Percentiles rank a stretch among this genome's conserved stretches.
Conservation (phyloP, 2,888 invertebrate genomes). For the Aleiodes leptofemur region DNA sequence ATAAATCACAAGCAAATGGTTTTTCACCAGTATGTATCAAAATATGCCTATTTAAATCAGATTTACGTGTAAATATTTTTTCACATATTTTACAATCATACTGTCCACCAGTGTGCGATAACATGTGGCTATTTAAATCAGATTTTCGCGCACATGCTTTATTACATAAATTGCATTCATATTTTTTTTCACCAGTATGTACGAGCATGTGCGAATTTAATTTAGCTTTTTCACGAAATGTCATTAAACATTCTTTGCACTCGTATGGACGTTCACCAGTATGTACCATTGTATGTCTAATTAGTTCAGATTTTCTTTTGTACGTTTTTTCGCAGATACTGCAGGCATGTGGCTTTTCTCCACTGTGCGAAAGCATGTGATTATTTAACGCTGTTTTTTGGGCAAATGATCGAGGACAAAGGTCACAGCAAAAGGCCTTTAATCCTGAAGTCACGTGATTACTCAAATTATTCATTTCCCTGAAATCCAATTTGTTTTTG, state of each 20-base stretch:
- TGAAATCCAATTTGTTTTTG: conserved; percentile 46
- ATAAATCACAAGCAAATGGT: conserved; percentile 68
- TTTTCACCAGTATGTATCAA: conserved; percentile 71
- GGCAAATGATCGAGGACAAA: conserved; percentile 68
- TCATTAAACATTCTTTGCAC: conserved; percentile 72
- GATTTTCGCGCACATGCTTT: conserved; percentile 72
- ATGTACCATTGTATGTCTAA: conserved; percentile 71
- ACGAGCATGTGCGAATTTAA: conserved; percentile 72
- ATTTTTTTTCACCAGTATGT: conserved; percentile 72
- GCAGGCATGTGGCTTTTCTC: conserved; percentile 71
- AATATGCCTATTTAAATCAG: conserved; percentile 70
- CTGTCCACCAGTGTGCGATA: conserved; percentile 71
- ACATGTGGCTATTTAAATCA: conserved; percentile 72
- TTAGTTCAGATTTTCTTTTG: conserved; percentile 70
- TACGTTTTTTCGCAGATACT: conserved; percentile 71
- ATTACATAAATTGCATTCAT: conserved; percentile 71
- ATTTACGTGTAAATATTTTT: conserved; percentile 72
- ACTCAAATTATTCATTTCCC: not conserved
- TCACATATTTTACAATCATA: conserved; percentile 72
- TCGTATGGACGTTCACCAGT: conserved; percentile 72
- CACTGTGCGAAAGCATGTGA: conserved; percentile 71
- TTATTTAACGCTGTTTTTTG: conserved; percentile 70
- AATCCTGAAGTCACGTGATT: conserved; percentile 49
- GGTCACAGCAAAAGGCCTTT: conserved; percentile 69
- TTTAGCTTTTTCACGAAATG: conserved; percentile 71